Evolutionary conservation across 1,140 invertebrate species (phyloP).

Genomic region (Branchinecta lynchi): DNA sequence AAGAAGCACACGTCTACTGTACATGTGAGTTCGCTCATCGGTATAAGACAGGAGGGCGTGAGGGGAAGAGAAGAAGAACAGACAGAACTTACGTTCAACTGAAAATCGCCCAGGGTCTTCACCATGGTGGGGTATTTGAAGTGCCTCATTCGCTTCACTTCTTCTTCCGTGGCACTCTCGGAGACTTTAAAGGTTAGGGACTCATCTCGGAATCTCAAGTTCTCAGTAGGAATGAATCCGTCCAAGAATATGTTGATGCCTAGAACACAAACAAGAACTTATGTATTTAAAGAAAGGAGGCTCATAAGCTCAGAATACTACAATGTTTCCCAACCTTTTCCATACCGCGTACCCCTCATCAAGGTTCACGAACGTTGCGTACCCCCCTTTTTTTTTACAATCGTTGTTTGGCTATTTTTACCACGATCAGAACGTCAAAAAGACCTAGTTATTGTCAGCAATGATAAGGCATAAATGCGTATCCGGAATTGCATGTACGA

Average conservation of each 20-base stretch:
- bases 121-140: slow-evolving; percentile 79
- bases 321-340: no score
- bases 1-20: not conserved
- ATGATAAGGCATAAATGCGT: no score
- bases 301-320: no score
- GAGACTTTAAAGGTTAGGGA: slow-evolving; percentile 95
- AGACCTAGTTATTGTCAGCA: no score
- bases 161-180: slow-evolving; percentile 92
- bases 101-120: slow-evolving; percentile 32
- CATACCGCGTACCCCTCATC: no score
- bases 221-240: slow-evolving; percentile 98
- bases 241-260: slow-evolving; percentile 99
- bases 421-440: no score
- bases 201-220: slow-evolving; percentile 92
- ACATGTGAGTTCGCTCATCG: not conserved
- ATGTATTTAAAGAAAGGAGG: no score
- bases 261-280: slow-evolving; percentile 28
- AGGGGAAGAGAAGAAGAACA: slow-evolving; percentile 13
- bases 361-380: no score
- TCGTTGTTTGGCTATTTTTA: no score
- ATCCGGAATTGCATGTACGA: no score
- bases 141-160: slow-evolving; percentile 87
- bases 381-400: no score
- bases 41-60: not conserved
- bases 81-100: slow-evolving; percentile 17